Base-by-base conservation (phyloP, 2,797 vertebrate species). In the Lacerta viridis region DNA sequence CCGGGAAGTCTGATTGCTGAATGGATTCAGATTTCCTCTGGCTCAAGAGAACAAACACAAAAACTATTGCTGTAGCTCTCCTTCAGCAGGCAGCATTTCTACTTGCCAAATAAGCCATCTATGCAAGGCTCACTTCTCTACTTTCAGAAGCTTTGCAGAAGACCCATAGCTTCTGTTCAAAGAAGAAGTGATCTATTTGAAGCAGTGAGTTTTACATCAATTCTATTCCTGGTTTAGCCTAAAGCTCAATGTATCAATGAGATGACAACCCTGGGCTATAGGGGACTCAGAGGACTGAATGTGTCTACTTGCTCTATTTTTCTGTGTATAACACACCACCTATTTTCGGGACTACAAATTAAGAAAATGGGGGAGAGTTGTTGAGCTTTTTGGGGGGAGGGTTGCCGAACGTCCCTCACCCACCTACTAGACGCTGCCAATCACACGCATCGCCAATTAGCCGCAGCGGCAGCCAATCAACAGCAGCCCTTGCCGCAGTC, bases 21-120 rank as follows among this genome's bases (percentile, higher is more conserved):
- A 86, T 29, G 66, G 1, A 0, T 0, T 81, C 80, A 39, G 7
- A 6, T 74, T 87, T 87, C 80, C 84, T 41, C 2, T 0, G 68
- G 83, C 78, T 4, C 5, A 0, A 25, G 2, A 69, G 10, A 84
- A 27, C 87, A 2, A 84, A 27, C 87, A 2, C 68, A 80, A 86
- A 79, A 69, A 27, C 68, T 71, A 41, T 0, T 0, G n/a, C 0
- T 27, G 5, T 74, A 33, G 1, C 18, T 85, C 61, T n/a, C n/a
- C 69, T 2, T 13, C 74, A 89, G 78, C 80, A 41, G 68, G 10
- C 0, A 77, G 72, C 9, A 1, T 36, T 83, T 72, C 29, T 0
- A 10, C 0, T 88, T 80, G 33, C 50, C 20, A 80, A 13, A 43
- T 29, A 85, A 80, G 27, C 27, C 20, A 74, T 64, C 4, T 8